Base-by-base conservation (phyloP, 2,113 vertebrate species). In the Callipepla squamata region DNA sequence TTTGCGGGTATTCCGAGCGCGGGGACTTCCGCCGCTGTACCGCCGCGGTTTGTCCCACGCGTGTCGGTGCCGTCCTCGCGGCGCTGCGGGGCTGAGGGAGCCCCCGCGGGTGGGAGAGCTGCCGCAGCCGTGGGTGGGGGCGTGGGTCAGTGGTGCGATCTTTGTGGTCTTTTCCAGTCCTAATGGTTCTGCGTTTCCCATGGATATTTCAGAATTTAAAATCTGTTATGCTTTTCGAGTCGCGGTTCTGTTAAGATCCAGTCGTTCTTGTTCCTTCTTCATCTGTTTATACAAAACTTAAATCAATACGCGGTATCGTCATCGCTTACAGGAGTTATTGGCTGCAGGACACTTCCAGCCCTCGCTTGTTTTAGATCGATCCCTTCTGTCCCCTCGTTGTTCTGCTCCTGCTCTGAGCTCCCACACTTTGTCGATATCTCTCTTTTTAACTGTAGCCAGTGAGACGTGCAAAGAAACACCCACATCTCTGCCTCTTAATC, bases 381-480 rank as follows among this genome's bases (percentile, higher is more conserved):
- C 47, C 82, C 19, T 92, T 92, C 79, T 89, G 82, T 70, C 89
- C 57, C 57, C 17, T 90, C 26, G 36, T 25, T 1, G 1, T 3
- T 88, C 79, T 59, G 75, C 75, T 92, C 87, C 95, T 92, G 59
- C 89, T 93, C 84, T 91, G 90, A 75, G 74, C 89, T 92, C 92
- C 92, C 70, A 87, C 95, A 86, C 77, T 91, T 95, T 76, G 87
- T 90, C 82, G 67, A 13, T 94, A 67, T 81, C 80, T 94, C 87
- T 85, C 32, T 34, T 55, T 44, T 63, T 30, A 85, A 84, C 83
- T 91, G 89, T 85, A 88, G 87, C 87, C 87, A 80, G 70, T 25
- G 84, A 97, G 89, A 89, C 59, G 26, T 79, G 70, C 34, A 80
- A 59, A 93, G 89, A 6, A 92, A 94, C 95, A 75, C 95, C 95